Evolutionary conservation across 2,888 invertebrate genomes (phyloP), one percentile per base, ranked within the genome.

Genomic region (Pomacea canaliculata): DNA sequence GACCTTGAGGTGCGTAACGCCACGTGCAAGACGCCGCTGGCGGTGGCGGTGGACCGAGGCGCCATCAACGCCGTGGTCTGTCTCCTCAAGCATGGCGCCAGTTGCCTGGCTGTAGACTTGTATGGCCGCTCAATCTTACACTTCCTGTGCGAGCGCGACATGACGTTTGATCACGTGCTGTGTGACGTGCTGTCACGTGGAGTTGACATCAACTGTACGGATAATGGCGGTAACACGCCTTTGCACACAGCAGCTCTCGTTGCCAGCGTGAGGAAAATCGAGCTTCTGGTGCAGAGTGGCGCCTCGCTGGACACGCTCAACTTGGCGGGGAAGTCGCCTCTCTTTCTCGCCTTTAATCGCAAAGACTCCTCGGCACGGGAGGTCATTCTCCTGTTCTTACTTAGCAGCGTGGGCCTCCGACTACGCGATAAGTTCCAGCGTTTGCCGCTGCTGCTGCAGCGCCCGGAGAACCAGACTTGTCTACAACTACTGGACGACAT

Each of bases 221-320:
- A 74, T 68, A 74, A 74, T 60, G 74, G 74, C 62, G 69, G 69
- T 60, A 74, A 74, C 62, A 69, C 74, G 13, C 60, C 74, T 7
- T 68, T 74, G 74, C 74, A 74, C 74, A 67, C 68, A 23, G 74
- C 74, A 2, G 69, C 74, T 62, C 68, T 68, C 74, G 68, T 74
- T 68, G 74, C 68, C 69, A 74, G 59, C 27, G 49, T 69, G 19
- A 27, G 49, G 37, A 74, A 74, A 62, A 60, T 74, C 10, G 63
- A 63, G 18, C 62, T 74, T 60, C 69, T 74, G 1, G 23, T 74
- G 19, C 4, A n/a, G 10, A 48, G 23, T 5, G 74, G 74, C 23
- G 68, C 74, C 18, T 74, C 51, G 12, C 62, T 68, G 18, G 62
- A 69, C 69, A 4, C 5, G 48, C 10, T 7, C 48, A 74, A 74